These are phyloP conservation scores for Rhizomys pruinosus DNA, from an alignment of 2,113 vertebrate genomes.

Conservation along the genomic window DNA sequence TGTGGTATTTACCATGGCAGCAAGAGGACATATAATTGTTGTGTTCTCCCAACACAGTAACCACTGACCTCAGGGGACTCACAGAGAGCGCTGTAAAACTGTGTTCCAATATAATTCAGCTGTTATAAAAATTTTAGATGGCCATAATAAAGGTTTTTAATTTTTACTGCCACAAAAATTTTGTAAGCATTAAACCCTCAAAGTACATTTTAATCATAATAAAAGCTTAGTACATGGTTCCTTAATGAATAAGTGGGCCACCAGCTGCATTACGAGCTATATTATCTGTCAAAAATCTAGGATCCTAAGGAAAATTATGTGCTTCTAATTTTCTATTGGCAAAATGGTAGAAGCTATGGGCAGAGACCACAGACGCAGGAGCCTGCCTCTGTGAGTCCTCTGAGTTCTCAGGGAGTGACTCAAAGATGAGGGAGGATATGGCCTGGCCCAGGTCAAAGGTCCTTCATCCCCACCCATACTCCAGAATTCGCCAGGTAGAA, in stretches of 20 bases:
- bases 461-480: background rate
- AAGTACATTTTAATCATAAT: constrained; percentile 26
- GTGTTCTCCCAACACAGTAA: background rate
- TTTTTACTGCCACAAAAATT: constrained; percentile 46
- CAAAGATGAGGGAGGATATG: background rate
- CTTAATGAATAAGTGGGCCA: background rate
- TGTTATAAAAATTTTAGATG: constrained; percentile 37
- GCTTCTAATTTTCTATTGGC: background rate
- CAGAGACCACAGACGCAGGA: background rate
- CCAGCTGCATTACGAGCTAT: accelerated
- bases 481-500: no score
- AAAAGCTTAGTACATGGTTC: background rate
- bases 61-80: background rate
- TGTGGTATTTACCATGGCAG: background rate
- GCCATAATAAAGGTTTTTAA: constrained; percentile 32
- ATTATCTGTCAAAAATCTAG: background rate
- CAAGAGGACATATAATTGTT: background rate
- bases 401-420: background rate
- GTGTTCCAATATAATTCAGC: background rate
- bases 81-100: background rate
- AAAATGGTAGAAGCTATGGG: background rate
- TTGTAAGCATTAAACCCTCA: constrained; percentile 37
- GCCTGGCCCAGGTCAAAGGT: no score
- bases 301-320: accelerated
- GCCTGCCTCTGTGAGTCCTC: no score